Base-by-base conservation (phyloP, 1,140 invertebrate species). In the Zophobas atratus region DNA sequence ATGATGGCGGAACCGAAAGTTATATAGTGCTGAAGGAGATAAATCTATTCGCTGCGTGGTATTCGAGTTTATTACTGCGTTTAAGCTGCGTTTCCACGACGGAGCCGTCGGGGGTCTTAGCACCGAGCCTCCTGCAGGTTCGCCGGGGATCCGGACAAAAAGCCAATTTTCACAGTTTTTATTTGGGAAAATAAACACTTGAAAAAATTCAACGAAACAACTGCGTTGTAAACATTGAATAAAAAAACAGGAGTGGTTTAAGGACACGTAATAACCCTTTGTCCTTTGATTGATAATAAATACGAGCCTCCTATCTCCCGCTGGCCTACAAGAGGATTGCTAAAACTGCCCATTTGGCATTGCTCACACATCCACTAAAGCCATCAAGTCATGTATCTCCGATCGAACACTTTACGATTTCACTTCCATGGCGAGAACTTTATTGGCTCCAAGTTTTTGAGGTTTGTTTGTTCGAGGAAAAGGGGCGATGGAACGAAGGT, bases 21-120 rank as follows among this genome's bases (percentile, higher is more conserved):
- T 46, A 46, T 46, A 8, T 8, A 46, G 6, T 4, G 3, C 43
- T 4, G 49, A 51, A 73, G 39, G 39, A 77, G 53, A 73, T 60
- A 77, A 77, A 77, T 77, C 70, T 57, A 43, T 20, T 60, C 76
- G 1, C 76, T 6, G 76, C 76, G 41, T 73, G 76, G 20, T 39
- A 70, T 77, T 77, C 41, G 55, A 73, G 70, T 77, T 77, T 73
- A 77, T 77, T 77, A 73, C 70, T 39, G 53, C 53, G 57, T 57
- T 60, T 73, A 77, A 60, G 76, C 34, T 70, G 70, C 32, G 43
- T 43, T 53, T 73, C 48, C 63, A 20, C 70, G 70, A 49, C 70
- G 35, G 70, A 33, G 2, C 41, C 39, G 43, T 51, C 46, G 70
- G 57, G 57, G 57, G n/a, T 55, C 51, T 8, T 8, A 34, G 34